phyloP scores from a whole-genome alignment of 2,888 invertebrate species.

The Pyrgus malvae region DNA sequence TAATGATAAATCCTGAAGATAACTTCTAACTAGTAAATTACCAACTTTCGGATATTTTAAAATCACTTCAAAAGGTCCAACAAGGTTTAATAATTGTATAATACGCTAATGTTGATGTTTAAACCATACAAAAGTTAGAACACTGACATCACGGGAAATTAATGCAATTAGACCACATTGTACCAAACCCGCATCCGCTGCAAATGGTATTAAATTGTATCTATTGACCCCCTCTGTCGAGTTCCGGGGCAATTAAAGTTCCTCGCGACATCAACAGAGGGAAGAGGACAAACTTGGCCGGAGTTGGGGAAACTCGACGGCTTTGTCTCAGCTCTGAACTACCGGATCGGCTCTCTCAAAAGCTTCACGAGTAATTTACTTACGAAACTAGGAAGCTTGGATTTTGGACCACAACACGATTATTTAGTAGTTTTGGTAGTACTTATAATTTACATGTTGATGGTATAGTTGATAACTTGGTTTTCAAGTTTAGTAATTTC shows the following conservation, averaged over 20 bases:
- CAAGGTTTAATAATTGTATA: too few species aligned
- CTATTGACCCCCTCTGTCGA: slow-evolving; percentile 53
- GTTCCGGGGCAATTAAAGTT: slow-evolving; percentile 68
- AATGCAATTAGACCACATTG: slow-evolving; percentile 46
- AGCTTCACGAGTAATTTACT: slow-evolving; percentile 68
- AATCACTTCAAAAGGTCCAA: too few species aligned
- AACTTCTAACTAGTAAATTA: too few species aligned
- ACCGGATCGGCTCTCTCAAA: slow-evolving; percentile 62
- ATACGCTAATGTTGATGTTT: neutral
- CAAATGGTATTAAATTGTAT: slow-evolving; percentile 63
- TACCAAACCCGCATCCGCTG: slow-evolving; percentile 43
- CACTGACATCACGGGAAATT: slow-evolving; percentile 3
- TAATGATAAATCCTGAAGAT: too few species aligned
- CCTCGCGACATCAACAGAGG: slow-evolving; percentile 48
- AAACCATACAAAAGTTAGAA: neutral
- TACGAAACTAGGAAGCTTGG: slow-evolving; percentile 51
- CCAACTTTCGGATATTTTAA: too few species aligned
- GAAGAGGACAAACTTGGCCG: slow-evolving; percentile 32
- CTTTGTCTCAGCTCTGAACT: slow-evolving; percentile 55
- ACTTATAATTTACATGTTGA: too few species aligned
- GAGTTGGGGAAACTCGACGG: slow-evolving; percentile 50
- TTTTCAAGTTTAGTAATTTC: too few species aligned
- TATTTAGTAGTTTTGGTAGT: neutral
- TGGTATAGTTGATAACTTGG: too few species aligned
- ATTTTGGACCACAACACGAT: slow-evolving; percentile 29